These are phyloP conservation scores for Drosophila trapezifrons DNA, from an alignment of 1,140 invertebrate species.

Conservation along the genomic window DNA sequence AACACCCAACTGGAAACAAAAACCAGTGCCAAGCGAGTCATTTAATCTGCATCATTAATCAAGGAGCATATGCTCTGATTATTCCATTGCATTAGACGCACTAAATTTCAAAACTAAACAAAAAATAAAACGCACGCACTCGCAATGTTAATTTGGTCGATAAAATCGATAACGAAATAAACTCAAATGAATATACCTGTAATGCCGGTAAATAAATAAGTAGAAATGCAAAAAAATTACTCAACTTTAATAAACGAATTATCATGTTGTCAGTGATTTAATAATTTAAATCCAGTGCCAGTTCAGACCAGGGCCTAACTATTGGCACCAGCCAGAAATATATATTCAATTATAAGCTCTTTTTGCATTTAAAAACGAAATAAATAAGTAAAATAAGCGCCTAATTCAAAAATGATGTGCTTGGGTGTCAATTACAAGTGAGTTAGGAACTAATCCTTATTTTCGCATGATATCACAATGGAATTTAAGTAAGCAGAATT, in stretches of 20 bases:
- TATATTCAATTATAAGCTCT: background rate
- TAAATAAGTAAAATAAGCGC: background rate
- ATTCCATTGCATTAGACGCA: slow-evolving; percentile 51
- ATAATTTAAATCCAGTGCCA: slow-evolving; percentile 4
- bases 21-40: slow-evolving; percentile 41
- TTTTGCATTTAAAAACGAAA: too few relatives aligned
- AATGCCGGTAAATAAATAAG: slow-evolving; percentile 52
- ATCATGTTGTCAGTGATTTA: slow-evolving; percentile 38
- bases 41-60: slow-evolving; percentile 77
- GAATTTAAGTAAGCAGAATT: slow-evolving; percentile 1
- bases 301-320: too few relatives aligned
- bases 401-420: background rate
- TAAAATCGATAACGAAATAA: slow-evolving; percentile 57
- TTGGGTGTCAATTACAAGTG: background rate
- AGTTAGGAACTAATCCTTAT: slow-evolving; percentile 3
- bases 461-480: background rate
- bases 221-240: slow-evolving; percentile 39
- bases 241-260: slow-evolving; percentile 52
- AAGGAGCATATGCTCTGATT: slow-evolving; percentile 62
- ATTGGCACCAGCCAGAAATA: background rate
- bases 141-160: slow-evolving; percentile 45
- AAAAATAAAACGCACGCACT: slow-evolving; percentile 1
- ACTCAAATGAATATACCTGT: slow-evolving; percentile 52
- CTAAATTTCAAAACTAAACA: slow-evolving; percentile 38
- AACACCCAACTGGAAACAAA: slow-evolving; percentile 27